Evolutionary conservation across 2,797 vertebrate genomes (phyloP).

Genomic region (Gouania willdenowi): DNA sequence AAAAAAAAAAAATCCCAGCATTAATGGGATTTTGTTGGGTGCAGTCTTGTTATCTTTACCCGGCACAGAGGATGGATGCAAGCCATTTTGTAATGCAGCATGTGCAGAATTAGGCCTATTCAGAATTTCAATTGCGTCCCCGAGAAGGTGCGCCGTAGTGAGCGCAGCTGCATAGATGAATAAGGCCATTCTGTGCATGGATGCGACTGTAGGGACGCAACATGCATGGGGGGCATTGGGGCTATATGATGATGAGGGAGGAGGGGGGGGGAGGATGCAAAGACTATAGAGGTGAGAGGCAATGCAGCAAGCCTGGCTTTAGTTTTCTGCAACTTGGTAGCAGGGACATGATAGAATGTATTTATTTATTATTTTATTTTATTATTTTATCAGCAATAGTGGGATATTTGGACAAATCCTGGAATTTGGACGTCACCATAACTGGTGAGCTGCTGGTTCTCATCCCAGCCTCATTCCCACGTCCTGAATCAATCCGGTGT

Average conservation of each 20-base stretch:
- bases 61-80: conserved; percentile 63
- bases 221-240: conserved; percentile 53
- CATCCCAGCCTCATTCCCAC: conserved; percentile 70
- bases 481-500: conserved; percentile 78
- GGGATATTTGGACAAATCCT: too few species aligned
- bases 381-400: too few species aligned
- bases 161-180: conserved; percentile 76
- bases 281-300: too few species aligned
- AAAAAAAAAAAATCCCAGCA: not conserved
- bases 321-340: too few species aligned
- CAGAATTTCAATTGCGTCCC: conserved; percentile 75
- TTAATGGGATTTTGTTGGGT: conserved; percentile 39
- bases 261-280: not conserved
- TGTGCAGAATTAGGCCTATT: conserved; percentile 77
- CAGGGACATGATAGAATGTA: too few species aligned
- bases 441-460: conserved; percentile 52
- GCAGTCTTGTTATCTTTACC: conserved; percentile 64
- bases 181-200: conserved; percentile 71
- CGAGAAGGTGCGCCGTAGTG: conserved; percentile 73
- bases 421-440: too few species aligned
- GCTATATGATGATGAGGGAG: conserved; percentile 40
- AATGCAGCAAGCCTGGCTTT: too few species aligned
- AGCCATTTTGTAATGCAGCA: conserved; percentile 78
- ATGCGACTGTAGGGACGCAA: conserved; percentile 65
- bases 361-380: too few species aligned